Evolutionary conservation across 2,888 invertebrate genomes (phyloP).

Genomic region (Ormyrus rosae): DNA sequence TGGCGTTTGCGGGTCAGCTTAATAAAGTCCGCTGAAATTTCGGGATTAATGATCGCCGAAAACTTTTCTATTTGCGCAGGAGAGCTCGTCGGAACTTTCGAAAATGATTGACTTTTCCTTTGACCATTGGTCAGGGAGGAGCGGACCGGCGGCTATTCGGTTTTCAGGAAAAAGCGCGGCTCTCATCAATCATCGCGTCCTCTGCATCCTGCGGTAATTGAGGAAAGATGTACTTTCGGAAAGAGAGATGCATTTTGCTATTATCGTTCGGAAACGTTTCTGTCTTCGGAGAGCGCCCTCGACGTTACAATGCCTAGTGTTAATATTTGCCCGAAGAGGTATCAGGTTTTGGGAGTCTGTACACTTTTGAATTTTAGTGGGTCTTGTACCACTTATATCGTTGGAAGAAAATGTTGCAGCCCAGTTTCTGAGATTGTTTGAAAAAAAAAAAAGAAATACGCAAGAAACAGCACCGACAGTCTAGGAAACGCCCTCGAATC

Average conservation of each 20-base stretch:
- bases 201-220: slow-evolving; percentile 46
- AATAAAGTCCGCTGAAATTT: slow-evolving; percentile 39
- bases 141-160: not conserved
- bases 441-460: not conserved
- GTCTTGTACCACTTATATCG: too few species aligned
- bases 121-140: slow-evolving; percentile 31
- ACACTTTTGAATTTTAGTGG: too few species aligned
- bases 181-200: slow-evolving; percentile 50
- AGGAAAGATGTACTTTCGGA: slow-evolving; percentile 47
- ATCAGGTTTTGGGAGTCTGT: not conserved
- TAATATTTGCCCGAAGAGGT: slow-evolving; percentile 39
- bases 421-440: too few species aligned
- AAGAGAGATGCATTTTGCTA: slow-evolving; percentile 35
- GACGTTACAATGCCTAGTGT: not conserved
- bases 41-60: slow-evolving; percentile 46
- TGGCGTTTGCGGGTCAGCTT: not conserved
- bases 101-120: slow-evolving; percentile 51
- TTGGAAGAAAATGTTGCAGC: too few species aligned
- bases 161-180: slow-evolving; percentile 39
- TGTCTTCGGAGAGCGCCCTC: not conserved
- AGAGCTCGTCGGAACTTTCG: slow-evolving; percentile 26
- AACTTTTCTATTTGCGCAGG: slow-evolving; percentile 52
- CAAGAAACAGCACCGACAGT: not conserved
- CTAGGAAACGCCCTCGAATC: not conserved
- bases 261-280: slow-evolving; percentile 15